Base-by-base conservation (phyloP, 2,797 vertebrate genomes). In the Menidia menidia region DNA sequence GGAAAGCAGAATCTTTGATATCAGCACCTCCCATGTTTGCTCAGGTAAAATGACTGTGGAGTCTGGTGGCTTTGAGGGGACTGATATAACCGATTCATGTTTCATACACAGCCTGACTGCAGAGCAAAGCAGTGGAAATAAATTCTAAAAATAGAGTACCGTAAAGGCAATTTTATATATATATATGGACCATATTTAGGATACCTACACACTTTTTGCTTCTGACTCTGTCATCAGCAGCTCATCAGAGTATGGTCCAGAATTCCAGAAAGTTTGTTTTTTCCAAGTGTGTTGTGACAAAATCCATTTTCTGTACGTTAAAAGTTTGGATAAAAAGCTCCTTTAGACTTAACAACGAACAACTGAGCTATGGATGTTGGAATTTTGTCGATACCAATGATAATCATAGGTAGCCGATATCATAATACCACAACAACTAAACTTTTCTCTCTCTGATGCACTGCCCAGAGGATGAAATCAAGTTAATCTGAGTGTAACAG, bases 401-500 rank as follows among this genome's bases (percentile, higher is more conserved):
- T 39, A 9, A 39, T 39, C 5, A 39, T 2, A 25, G 1, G 25
- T 25, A 51, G 32, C 30, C 18, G 7, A 32, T 47, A 31, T 2
- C 7, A 43, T 19, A 62, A 31, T 15, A 25, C 33, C 14, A 47
- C 5, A 31, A 32, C 1, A 56, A 43, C 2, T 41, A 15, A 53
- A 64, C 1, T n/a, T 79, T 78, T 78, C 60, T 56, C 50, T 12
- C 64, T 83, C 44, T 61, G 33, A 60, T 4, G 39, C 68, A 51
- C 59, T 31, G 64, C 57, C 63, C 48, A 45, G 45, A 57, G 25
- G 30, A 79, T 68, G 14, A 84, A 81, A 72, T 81, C 31, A 16
- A 30, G 30, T 63, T 78, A 14, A 80, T 56, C 72, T 60, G 55
- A 68, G 81, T 64, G 73, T 69, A 70, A 35, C 73, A 71, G 48